Percentiles rank a stretch among this genome's conserved stretches.
Evolutionary conservation across 2,797 vertebrate genomes (phyloP).

Genomic region (Lagorchestes hirsutus): DNA sequence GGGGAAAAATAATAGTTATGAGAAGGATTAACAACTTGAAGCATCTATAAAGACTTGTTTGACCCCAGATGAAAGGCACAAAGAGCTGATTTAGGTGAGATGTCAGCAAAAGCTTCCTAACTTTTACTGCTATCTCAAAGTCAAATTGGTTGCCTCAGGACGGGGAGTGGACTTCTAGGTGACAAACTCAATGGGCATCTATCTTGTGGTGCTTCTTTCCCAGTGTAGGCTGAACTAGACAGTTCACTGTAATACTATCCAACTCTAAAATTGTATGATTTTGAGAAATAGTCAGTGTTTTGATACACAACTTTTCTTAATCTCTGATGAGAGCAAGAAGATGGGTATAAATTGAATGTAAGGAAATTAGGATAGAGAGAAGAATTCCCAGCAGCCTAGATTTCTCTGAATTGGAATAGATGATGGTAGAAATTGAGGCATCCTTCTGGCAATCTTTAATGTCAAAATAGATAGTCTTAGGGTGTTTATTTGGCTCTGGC

Average conservation of each 20-base stretch:
- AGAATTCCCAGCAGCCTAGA: background rate
- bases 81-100: background rate
- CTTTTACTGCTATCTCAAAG: background rate
- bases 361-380: background rate
- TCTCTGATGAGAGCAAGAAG: too few relatives aligned
- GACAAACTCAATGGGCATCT: background rate
- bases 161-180: background rate
- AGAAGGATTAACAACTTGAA: background rate
- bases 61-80: background rate
- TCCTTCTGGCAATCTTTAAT: background rate
- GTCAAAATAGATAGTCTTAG: background rate
- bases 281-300: background rate
- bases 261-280: background rate
- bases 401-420: background rate
- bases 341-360: too few relatives aligned
- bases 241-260: background rate
- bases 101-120: background rate
- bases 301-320: too few relatives aligned
- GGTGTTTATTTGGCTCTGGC: background rate
- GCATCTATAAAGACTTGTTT: background rate
- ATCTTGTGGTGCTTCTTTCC: background rate
- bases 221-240: background rate
- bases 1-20: constrained; percentile 1
- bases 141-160: background rate
- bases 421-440: too few relatives aligned